These are phyloP conservation scores for Noctua comes DNA, from an alignment of 2,888 invertebrate genomes.

Conservation along the genomic window DNA sequence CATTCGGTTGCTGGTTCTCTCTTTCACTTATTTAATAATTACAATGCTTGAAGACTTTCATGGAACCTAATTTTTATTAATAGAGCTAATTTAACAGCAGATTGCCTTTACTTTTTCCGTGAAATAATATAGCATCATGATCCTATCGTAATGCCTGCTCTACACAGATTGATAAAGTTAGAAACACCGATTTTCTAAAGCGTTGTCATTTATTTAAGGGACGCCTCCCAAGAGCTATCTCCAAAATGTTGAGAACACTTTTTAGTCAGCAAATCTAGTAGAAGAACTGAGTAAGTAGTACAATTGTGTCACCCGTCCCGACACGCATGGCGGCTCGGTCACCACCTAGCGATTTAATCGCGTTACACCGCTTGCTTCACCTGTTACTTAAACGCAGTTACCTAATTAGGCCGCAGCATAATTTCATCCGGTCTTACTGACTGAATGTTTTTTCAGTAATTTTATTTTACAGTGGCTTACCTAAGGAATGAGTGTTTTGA, in stretches of 20 bases:
- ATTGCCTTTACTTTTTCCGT: not conserved
- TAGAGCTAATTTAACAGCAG: not conserved
- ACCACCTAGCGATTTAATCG: constrained; percentile 31
- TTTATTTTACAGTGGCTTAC: not conserved
- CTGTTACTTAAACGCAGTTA: constrained; percentile 23
- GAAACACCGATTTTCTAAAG: not conserved
- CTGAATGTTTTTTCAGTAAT: constrained; percentile 14
- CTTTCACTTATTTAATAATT: not conserved
- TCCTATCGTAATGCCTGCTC: not conserved
- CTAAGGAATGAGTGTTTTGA: not conserved
- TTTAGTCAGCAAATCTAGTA: not conserved
- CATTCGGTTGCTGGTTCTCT: not conserved
- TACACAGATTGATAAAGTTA: not conserved
- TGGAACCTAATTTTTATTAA: not conserved
- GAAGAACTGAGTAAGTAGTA: not conserved
- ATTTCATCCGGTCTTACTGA: not conserved
- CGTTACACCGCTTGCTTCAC: constrained; percentile 28
- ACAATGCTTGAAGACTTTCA: not conserved
- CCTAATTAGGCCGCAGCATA: constrained; percentile 3
- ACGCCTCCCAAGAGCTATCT: not conserved
- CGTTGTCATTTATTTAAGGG: not conserved
- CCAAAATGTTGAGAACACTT: no score
- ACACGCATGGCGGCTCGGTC: constrained; percentile 19
- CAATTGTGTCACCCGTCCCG: constrained; percentile 29
- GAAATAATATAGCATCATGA: not conserved